These are phyloP conservation scores for Mamestra brassicae DNA, from an alignment of 2,888 invertebrate species.

Conservation along the genomic window DNA sequence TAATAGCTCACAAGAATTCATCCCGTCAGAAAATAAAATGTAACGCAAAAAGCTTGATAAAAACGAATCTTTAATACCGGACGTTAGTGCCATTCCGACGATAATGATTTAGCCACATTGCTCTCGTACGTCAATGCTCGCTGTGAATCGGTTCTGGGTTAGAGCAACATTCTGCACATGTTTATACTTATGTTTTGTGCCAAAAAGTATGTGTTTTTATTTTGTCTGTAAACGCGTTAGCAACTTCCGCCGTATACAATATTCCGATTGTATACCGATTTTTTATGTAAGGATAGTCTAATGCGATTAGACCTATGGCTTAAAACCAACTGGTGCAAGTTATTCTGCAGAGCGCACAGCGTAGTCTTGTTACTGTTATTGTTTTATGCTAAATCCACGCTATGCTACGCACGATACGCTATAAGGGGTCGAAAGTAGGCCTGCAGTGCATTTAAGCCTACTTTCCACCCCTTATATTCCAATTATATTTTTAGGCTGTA, in stretches of 20 bases:
- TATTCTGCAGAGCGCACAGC: too few species aligned
- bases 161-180: slow-evolving; percentile 13
- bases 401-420: too few species aligned
- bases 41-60: slow-evolving; percentile 1
- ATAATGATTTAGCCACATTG: slow-evolving; percentile 18
- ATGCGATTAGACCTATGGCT: too few species aligned
- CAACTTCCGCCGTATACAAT: background rate
- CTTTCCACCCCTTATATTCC: background rate
- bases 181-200: slow-evolving; percentile 17
- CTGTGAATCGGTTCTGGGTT: slow-evolving; percentile 33
- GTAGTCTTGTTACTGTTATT: too few species aligned
- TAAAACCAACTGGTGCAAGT: too few species aligned
- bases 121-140: slow-evolving; percentile 21
- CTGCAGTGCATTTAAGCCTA: too few species aligned
- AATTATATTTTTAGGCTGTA: slow-evolving; percentile 92
- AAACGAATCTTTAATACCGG: slow-evolving; percentile 18
- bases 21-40: background rate
- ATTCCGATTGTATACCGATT: background rate
- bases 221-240: background rate
- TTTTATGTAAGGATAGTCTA: too few species aligned
- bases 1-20: background rate
- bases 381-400: too few species aligned
- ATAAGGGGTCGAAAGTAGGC: too few species aligned
- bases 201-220: slow-evolving; percentile 6
- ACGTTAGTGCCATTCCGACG: slow-evolving; percentile 16